These are phyloP conservation scores for Rhagonycha lutea DNA, from an alignment of 2,888 invertebrate genomes.

Conservation along the genomic window DNA sequence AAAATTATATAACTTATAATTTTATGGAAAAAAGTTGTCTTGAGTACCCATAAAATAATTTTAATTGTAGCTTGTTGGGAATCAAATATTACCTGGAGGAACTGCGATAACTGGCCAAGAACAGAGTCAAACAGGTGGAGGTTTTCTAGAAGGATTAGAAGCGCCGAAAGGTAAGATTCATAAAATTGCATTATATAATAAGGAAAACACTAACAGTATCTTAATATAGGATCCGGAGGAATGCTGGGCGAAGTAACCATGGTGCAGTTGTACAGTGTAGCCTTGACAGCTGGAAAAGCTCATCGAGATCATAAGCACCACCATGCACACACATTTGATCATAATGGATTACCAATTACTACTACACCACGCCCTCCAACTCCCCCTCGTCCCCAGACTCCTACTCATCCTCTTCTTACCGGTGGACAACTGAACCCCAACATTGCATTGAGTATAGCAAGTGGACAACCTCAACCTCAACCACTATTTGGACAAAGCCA, in stretches of 20 bases:
- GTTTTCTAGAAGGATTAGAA: slow-evolving; percentile 58
- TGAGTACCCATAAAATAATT: background rate
- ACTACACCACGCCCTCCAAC: slow-evolving; percentile 63
- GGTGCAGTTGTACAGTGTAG: slow-evolving; percentile 79
- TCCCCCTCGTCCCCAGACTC: slow-evolving; percentile 59
- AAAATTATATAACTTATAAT: background rate
- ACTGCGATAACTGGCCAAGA: slow-evolving; percentile 76
- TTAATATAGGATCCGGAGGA: slow-evolving; percentile 63
- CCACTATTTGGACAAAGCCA: slow-evolving; percentile 4
- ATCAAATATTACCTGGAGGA: slow-evolving; percentile 76
- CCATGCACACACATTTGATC: slow-evolving; percentile 79
- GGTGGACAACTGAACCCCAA: slow-evolving; percentile 68
- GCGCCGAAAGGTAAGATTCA: slow-evolving; percentile 56
- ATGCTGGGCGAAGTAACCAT: slow-evolving; percentile 78
- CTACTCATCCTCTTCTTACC: slow-evolving; percentile 61
- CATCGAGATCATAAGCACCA: slow-evolving; percentile 88
- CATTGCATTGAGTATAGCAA: slow-evolving; percentile 59
- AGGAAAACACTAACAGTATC: slow-evolving; percentile 17
- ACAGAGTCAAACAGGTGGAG: slow-evolving; percentile 64
- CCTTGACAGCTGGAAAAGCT: slow-evolving; percentile 82
- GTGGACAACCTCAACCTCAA: slow-evolving; percentile 26
- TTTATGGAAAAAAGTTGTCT: background rate
- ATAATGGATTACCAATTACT: slow-evolving; percentile 68
- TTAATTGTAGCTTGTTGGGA: slow-evolving; percentile 70
- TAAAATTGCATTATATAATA: background rate